phyloP scores from a whole-genome alignment of 2,888 invertebrate species.

The Loripinus fragilis region DNA sequence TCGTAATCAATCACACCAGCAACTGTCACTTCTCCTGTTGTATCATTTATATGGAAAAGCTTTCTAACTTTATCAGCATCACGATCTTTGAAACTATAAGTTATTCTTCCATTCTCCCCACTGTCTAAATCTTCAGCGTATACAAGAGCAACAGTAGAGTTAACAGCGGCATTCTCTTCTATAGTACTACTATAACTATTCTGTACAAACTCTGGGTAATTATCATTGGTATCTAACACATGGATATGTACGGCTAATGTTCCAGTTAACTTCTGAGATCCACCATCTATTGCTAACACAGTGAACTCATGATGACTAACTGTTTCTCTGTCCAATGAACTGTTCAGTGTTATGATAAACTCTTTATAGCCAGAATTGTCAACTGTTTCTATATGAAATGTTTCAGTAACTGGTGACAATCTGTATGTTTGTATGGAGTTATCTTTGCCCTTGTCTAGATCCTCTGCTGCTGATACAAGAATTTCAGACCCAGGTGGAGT shows the following conservation, averaged over 20 bases:
- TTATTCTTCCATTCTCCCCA: constrained; percentile 88
- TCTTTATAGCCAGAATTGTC: constrained; percentile 58
- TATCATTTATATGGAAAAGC: constrained; percentile 88
- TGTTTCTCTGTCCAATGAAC: constrained; percentile 72
- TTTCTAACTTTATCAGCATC: constrained; percentile 53
- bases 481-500: constrained; percentile 55
- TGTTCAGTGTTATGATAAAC: constrained; percentile 70
- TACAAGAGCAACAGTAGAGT: constrained; percentile 84
- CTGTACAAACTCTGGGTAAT: constrained; percentile 61
- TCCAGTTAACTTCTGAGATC: constrained; percentile 62
- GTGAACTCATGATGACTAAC: constrained; percentile 65
- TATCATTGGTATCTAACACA: constrained; percentile 69
- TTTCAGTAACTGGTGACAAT: constrained; percentile 58
- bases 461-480: constrained; percentile 64
- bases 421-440: constrained; percentile 66
- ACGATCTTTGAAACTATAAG: constrained; percentile 80
- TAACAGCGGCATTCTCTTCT: constrained; percentile 57
- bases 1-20: constrained; percentile 93
- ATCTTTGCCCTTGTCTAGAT: constrained; percentile 65
- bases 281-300: constrained; percentile 70
- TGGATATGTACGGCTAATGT: constrained; percentile 57
- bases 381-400: constrained; percentile 63
- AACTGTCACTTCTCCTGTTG: constrained; percentile 93
- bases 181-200: constrained; percentile 54
- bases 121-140: constrained; percentile 93